Percentiles rank a stretch among this genome's conserved stretches.
Evolutionary conservation across 2,797 vertebrate genomes (phyloP).

Genomic region (Florisuga fusca): DNA sequence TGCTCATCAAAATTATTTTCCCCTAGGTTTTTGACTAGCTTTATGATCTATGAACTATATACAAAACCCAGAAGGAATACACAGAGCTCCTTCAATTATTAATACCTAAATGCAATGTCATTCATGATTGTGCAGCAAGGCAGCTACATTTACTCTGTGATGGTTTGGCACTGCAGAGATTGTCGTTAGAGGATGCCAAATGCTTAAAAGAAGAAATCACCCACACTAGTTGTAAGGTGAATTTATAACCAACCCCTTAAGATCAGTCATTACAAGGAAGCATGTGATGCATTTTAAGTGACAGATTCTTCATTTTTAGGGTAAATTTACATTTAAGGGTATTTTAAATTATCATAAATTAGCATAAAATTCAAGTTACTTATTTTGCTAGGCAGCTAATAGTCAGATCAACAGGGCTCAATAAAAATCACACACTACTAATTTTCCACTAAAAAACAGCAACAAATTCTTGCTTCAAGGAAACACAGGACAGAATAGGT

Average conservation of each 20-base stretch:
- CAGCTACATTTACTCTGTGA: conserved; percentile 59
- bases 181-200: conserved; percentile 62
- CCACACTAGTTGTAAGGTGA: conserved; percentile 60
- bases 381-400: conserved; percentile 47
- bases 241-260: conserved; percentile 69
- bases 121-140: conserved; percentile 55
- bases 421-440: conserved; percentile 8
- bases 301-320: conserved; percentile 49
- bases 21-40: conserved; percentile 29
- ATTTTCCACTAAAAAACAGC: conserved; percentile 32
- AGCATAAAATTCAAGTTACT: conserved; percentile 60
- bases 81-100: conserved; percentile 78
- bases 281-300: conserved; percentile 47
- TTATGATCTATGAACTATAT: conserved; percentile 79
- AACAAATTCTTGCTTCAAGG: background rate
- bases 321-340: conserved; percentile 54
- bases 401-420: conserved; percentile 38
- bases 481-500: background rate
- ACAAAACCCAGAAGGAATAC: conserved; percentile 69
- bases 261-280: conserved; percentile 57
- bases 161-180: conserved; percentile 57
- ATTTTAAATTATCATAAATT: conserved; percentile 52
- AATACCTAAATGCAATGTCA: conserved; percentile 75
- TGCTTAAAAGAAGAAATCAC: conserved; percentile 67
- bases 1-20: conserved; percentile 40